phyloP scores from a whole-genome alignment of 2,888 invertebrate genomes.

The Parnassius glacialis region DNA sequence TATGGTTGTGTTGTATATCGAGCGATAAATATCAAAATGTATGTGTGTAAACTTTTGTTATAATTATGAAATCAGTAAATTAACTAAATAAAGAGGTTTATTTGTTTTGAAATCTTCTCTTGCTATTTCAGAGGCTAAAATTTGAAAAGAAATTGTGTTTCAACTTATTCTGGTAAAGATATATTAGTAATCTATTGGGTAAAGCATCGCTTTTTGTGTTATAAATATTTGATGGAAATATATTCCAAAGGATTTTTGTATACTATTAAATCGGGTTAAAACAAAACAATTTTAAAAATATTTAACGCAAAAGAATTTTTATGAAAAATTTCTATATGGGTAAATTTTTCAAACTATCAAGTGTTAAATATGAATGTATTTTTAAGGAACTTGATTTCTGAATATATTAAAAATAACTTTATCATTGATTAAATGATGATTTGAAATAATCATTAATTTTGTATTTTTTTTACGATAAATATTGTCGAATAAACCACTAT shows the following conservation, averaged over 20 bases:
- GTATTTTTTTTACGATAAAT: no score
- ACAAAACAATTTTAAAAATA: no score
- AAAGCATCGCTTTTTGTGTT: no score
- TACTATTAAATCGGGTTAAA: neutral
- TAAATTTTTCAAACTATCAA: no score
- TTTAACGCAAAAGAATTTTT: no score
- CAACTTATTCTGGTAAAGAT: neutral
- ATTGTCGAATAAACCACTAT: no score
- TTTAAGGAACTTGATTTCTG: no score
- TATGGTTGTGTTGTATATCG: neutral
- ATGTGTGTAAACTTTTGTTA: neutral
- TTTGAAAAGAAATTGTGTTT: constrained; percentile 10
- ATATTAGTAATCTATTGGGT: neutral
- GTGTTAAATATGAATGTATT: no score
- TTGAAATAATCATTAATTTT: no score
- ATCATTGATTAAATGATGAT: no score
- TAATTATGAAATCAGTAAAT: constrained; percentile 1
- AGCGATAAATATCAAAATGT: neutral
- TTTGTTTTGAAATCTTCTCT: constrained; percentile 12
- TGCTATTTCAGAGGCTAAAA: constrained; percentile 23
- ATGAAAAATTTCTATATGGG: no score
- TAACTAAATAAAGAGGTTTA: neutral
- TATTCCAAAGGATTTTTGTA: neutral
- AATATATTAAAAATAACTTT: no score
- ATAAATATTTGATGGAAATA: neutral